phyloP scores from a whole-genome alignment of 2,888 invertebrate genomes.

The Nomada flava region DNA sequence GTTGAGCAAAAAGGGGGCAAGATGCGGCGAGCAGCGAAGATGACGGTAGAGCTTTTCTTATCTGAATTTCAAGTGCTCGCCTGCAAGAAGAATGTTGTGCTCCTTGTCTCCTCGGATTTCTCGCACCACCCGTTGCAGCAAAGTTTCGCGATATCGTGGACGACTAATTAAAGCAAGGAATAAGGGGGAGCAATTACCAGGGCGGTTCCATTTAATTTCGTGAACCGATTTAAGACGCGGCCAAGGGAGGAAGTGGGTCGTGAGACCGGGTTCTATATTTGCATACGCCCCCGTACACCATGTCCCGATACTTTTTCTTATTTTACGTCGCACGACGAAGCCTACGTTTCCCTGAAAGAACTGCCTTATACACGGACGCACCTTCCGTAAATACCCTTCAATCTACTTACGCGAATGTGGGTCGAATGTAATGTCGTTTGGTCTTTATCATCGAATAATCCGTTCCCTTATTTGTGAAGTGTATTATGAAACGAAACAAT shows the following conservation, averaged over 20 bases:
- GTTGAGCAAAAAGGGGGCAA: conserved; percentile 7
- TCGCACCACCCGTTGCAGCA: conserved; percentile 64
- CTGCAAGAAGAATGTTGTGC: conserved; percentile 67
- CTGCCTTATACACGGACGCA: not conserved
- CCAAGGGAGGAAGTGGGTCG: conserved; percentile 59
- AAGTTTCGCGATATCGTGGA: conserved; percentile 74
- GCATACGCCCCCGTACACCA: conserved; percentile 16
- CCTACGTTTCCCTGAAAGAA: not conserved
- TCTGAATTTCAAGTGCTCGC: conserved; percentile 67
- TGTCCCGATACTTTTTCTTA: conserved; percentile 13
- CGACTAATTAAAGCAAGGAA: conserved; percentile 75
- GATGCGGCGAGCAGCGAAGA: conserved; percentile 44
- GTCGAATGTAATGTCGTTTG: too few relatives aligned
- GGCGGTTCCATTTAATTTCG: conserved; percentile 71
- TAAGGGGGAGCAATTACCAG: conserved; percentile 74
- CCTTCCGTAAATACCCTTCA: not conserved
- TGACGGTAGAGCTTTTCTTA: conserved; percentile 61
- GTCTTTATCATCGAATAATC: too few relatives aligned
- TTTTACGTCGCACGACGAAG: conserved; percentile 6
- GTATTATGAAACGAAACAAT: not conserved
- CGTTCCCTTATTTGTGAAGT: not conserved
- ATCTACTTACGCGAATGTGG: too few relatives aligned
- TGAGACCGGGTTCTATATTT: conserved; percentile 35
- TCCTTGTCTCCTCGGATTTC: conserved; percentile 42
- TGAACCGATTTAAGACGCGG: conserved; percentile 59